A percentile compares a stretch with the other conserved stretches of the same genome.
Conservation (phyloP, 2,797 vertebrate genomes). For the Austrolebias charrua region DNA sequence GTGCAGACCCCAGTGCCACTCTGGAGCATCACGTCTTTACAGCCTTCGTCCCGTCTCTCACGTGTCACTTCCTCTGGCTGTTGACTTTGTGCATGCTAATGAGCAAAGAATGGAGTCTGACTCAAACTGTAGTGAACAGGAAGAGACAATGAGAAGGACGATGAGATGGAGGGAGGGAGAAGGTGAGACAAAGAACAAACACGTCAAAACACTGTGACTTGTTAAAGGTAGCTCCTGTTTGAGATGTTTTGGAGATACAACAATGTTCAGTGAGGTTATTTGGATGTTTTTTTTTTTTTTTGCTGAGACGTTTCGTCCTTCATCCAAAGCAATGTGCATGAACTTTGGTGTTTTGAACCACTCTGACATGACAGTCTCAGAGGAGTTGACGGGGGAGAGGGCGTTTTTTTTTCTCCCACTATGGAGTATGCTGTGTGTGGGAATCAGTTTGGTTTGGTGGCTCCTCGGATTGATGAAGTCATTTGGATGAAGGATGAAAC, state of each 20-base stretch:
- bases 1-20: conserved; percentile 11
- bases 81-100: conserved; percentile 50
- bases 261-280: no score
- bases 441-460: no score
- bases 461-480: no score
- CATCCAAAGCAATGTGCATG: no score
- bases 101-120: conserved; percentile 32
- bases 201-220: conserved; percentile 15
- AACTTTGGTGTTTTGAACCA: no score
- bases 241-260: not conserved
- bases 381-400: no score
- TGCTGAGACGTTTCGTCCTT: no score
- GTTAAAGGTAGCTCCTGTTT: conserved; percentile 7
- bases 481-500: no score
- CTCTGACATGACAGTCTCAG: no score
- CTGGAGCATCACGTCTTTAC: conserved; percentile 21
- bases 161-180: conserved; percentile 14
- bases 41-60: conserved; percentile 21
- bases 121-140: conserved; percentile 26
- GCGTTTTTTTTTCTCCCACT: no score
- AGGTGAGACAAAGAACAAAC: conserved; percentile 1
- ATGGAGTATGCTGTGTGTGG: no score
- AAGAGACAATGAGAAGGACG: conserved; percentile 27
- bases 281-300: no score
- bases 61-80: conserved; percentile 33